Evolutionary conservation across 2,888 invertebrate species (phyloP).

Genomic region (Exephanes ischioxanthus): DNA sequence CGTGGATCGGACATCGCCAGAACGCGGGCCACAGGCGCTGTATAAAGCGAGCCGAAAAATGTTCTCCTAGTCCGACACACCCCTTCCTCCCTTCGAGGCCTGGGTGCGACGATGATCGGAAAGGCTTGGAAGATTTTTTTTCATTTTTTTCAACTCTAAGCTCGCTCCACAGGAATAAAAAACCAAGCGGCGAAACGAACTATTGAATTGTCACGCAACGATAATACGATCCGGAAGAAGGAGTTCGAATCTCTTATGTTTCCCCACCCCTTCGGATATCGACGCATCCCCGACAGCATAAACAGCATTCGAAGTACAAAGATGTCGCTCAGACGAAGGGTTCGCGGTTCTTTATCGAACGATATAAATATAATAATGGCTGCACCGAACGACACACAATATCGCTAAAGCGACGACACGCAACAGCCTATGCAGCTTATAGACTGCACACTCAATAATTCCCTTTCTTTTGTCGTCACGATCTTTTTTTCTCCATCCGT

Average conservation of each 20-base stretch:
- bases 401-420: not conserved
- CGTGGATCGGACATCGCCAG: constrained; percentile 32
- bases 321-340: not conserved
- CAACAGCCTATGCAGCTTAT: not conserved
- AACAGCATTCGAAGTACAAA: not conserved
- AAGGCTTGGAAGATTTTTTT: constrained; percentile 24
- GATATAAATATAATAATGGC: constrained; percentile 34
- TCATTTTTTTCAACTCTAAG: not conserved
- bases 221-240: constrained; percentile 9
- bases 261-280: not conserved
- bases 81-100: constrained; percentile 49
- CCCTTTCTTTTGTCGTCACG: not conserved
- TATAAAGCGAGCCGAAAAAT: constrained; percentile 47
- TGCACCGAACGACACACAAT: not conserved
- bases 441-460: constrained; percentile 1
- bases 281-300: constrained; percentile 2
- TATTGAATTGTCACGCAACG: not conserved
- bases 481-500: not conserved
- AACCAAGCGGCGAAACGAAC: constrained; percentile 31
- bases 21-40: not conserved
- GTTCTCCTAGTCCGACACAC: constrained; percentile 52
- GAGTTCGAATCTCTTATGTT: not conserved
- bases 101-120: constrained; percentile 36
- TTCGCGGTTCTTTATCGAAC: not conserved
- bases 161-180: constrained; percentile 1